Conservation (phyloP, 2,888 invertebrate species). For the Torymus texanus region DNA sequence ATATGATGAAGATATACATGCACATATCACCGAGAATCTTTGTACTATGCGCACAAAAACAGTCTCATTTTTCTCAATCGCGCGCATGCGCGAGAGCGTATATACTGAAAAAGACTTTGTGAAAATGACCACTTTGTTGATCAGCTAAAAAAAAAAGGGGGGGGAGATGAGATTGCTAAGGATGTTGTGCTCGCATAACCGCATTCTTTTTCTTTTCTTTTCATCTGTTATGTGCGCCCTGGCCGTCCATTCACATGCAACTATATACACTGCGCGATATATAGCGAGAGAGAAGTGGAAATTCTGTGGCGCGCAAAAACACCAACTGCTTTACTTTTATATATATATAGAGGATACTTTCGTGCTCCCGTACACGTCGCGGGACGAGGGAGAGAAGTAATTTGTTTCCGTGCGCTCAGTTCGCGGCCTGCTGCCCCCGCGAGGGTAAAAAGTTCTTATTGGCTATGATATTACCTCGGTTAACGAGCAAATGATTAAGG, state of each 20-base stretch:
- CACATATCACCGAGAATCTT: no score
- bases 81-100: no score
- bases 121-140: no score
- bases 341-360: no score
- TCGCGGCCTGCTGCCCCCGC: no score
- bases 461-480: conserved; percentile 27
- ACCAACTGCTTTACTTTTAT: no score
- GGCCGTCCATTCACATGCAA: neutral
- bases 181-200: conserved; percentile 25
- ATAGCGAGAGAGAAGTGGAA: conserved; percentile 8
- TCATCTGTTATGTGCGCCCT: neutral
- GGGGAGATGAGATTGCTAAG: neutral
- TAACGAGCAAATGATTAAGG: conserved; percentile 42
- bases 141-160: neutral
- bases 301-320: conserved; percentile 32
- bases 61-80: no score
- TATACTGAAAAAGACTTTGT: no score
- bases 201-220: neutral
- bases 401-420: neutral
- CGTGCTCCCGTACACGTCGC: no score
- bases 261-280: neutral
- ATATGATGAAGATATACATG: no score
- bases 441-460: conserved; percentile 8
- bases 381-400: neutral
- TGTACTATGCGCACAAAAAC: no score